Conservation (phyloP, 2,797 vertebrate species). For the Chiroxiphia lanceolata region DNA sequence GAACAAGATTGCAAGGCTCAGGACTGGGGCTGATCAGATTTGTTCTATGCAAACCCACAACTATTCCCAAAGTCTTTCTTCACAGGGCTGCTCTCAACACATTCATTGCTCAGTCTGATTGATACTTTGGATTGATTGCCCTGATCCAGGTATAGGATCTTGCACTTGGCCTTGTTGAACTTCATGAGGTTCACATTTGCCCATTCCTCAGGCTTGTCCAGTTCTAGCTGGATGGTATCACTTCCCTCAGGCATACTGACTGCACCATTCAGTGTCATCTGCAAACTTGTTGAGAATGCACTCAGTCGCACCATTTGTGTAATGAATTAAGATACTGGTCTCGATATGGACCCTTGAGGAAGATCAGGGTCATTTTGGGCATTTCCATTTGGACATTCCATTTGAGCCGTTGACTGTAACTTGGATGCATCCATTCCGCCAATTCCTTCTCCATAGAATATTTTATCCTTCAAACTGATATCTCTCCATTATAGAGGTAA, state of each 20-base stretch:
- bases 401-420: not conserved
- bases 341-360: rapidly evolving
- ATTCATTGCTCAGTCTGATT: not conserved
- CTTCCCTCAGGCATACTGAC: not conserved
- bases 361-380: not conserved
- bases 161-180: not conserved
- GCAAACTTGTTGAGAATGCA: not conserved
- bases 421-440: not conserved
- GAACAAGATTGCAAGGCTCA: not conserved
- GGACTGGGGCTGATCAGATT: not conserved
- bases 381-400: not conserved
- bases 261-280: not conserved
- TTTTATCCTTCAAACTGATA: rapidly evolving
- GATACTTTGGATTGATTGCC: not conserved
- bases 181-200: not conserved
- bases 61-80: not conserved
- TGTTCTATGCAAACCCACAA: not conserved
- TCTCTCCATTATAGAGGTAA: not conserved
- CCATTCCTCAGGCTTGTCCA: not conserved
- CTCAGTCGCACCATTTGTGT: not conserved
- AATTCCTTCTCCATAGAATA: not conserved
- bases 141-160: not conserved
- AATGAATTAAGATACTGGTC: not conserved
- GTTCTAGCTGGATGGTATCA: not conserved
- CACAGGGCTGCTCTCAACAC: not conserved